phyloP scores from a whole-genome alignment of 2,797 vertebrate genomes.

The Bucorvus abyssinicus region DNA sequence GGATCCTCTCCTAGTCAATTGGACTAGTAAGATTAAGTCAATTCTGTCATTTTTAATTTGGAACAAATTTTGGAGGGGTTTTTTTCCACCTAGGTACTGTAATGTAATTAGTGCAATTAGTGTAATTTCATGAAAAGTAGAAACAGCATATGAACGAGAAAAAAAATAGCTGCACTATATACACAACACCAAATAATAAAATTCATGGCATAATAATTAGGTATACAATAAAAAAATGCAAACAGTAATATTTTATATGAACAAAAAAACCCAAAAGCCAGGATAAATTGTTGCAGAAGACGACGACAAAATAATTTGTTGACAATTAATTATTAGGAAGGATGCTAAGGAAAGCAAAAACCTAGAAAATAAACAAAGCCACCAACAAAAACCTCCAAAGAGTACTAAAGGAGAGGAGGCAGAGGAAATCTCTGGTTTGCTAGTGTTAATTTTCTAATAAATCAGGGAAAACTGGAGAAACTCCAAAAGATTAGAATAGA shows the following conservation, averaged over 20 bases:
- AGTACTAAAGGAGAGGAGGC: not conserved
- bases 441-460: conserved; percentile 5
- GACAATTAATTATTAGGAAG: not conserved
- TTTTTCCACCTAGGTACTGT: not conserved
- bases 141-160: not conserved
- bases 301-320: not conserved
- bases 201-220: not conserved
- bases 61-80: not conserved
- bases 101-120: not conserved
- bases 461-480: not conserved
- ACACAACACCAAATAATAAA: not conserved
- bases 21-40: not conserved
- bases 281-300: not conserved
- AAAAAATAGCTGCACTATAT: not conserved
- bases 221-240: not conserved
- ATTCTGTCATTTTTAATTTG: not conserved
- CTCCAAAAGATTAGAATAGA: not conserved
- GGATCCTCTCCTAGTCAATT: not conserved
- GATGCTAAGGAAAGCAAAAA: not conserved
- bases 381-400: not conserved
- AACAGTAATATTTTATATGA: not conserved
- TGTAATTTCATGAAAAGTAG: not conserved
- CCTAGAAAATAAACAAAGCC: accelerated
- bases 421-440: not conserved
- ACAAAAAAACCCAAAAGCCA: not conserved